Base-by-base conservation (phyloP, 1,140 invertebrate species). In the Achroia grisella region DNA sequence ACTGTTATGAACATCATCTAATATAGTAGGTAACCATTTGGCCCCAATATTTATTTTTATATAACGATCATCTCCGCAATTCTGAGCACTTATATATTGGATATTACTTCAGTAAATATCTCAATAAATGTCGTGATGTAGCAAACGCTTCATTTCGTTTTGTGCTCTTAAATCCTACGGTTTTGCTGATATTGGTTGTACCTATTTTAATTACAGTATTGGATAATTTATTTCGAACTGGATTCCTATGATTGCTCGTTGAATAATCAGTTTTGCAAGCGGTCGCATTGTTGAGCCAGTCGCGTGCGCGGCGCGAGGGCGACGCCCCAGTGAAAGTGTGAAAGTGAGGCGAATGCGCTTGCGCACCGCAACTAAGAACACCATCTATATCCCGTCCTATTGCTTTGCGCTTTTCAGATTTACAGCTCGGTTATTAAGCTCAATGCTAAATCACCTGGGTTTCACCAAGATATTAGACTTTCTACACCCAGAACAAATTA, bases 321-420 rank as follows among this genome's bases (percentile, higher is more conserved):
- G 75, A 70, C 73, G 75, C 58, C 69, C 75, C 60, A 79, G 78
- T 76, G 78, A 82, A 82, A 82, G 78, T 82, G 75, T 77, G 78
- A 82, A 82, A 82, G 78, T 82, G 78, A 79, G 60, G 62, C 73
- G 68, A 75, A 77, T 67, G 66, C 63, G 62, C 63, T 52, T 39
- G 60, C 62, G 55, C 57, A 61, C 56, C 61, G 55, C 52, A 39
- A 15, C 39, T 52, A 52, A 35, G 39, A 46, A 39, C 37, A 49
- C 39, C 44, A 44, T 53, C 62, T 44, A 51, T 52, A 40, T 52
- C 44, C 39, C 35, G 17, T 46, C 44, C 48, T 45, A 50, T 39
- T 54, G 43, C 31, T 45, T 11, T 52, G 33, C 47, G 39, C 33
- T 53, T 56, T 61, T 47, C 48, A 42, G 42, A 50, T 52, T 50